Evolutionary conservation across 2,797 vertebrate species (phyloP).

Genomic region (Sebastes hubbsi): DNA sequence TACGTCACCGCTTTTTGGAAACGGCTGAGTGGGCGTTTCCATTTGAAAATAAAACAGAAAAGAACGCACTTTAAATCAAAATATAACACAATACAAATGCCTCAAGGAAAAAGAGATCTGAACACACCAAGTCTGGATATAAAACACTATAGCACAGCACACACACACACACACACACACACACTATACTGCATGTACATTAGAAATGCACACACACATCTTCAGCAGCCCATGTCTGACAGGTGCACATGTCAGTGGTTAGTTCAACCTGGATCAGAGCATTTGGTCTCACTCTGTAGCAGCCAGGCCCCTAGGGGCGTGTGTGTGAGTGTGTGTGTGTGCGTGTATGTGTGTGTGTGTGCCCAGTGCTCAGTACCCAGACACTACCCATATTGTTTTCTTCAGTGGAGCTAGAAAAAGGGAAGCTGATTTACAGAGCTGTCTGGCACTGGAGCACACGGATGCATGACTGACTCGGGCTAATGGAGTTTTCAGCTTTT

Average conservation of each 20-base stretch:
- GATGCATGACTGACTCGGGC: slow-evolving; percentile 75
- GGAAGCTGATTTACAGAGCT: slow-evolving; percentile 77
- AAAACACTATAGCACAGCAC: not conserved
- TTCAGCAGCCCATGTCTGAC: slow-evolving; percentile 70
- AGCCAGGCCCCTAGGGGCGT: slow-evolving; percentile 55
- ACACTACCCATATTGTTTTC: slow-evolving; percentile 77
- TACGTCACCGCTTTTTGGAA: too few species aligned
- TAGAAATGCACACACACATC: slow-evolving; percentile 52
- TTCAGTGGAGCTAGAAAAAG: slow-evolving; percentile 70
- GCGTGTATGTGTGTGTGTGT: slow-evolving; percentile 20
- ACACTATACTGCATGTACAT: slow-evolving; percentile 4
- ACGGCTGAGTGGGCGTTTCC: too few species aligned
- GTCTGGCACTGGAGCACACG: slow-evolving; percentile 72
- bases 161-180: slow-evolving; percentile 37
- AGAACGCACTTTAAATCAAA: not conserved
- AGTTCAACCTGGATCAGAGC: slow-evolving; percentile 78
- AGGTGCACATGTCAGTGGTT: slow-evolving; percentile 79
- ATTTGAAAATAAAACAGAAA: too few species aligned
- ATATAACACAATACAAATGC: not conserved
- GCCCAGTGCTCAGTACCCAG: slow-evolving; percentile 59
- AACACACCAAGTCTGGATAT: not conserved
- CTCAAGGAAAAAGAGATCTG: not conserved
- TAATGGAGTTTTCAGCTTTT: slow-evolving; percentile 81
- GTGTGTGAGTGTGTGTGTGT: slow-evolving; percentile 13
- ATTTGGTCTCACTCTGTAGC: slow-evolving; percentile 73